Percentiles rank a stretch among this genome's conserved stretches.
phyloP scores from a whole-genome alignment of 2,797 vertebrate species.

The Coranthus polyacanthus region DNA sequence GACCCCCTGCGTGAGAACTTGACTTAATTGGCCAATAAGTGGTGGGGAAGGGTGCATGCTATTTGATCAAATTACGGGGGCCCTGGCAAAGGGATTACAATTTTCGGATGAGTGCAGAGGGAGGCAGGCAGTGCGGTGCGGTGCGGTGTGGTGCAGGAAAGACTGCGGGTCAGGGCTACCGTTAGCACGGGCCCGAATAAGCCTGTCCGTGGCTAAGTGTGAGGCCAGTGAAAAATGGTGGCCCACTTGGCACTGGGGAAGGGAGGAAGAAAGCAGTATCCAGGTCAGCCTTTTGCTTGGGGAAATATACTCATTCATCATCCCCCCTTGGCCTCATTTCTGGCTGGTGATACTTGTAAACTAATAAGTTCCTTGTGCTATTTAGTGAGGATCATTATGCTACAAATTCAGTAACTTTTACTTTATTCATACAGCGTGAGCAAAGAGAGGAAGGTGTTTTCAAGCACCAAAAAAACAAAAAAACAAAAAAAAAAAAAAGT shows the following conservation, averaged over 20 bases:
- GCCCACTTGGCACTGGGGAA: constrained; percentile 91
- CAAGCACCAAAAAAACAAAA: too few relatives aligned
- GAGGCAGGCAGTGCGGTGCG: constrained; percentile 50
- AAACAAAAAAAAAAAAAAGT: neutral
- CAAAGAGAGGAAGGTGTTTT: constrained; percentile 3
- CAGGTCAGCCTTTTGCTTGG: constrained; percentile 96
- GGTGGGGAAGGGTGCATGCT: constrained; percentile 93
- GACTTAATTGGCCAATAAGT: constrained; percentile 99
- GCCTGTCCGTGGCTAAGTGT: constrained; percentile 87
- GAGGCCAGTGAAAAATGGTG: constrained; percentile 95
- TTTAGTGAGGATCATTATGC: constrained; percentile 88
- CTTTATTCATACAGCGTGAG: constrained; percentile 35
- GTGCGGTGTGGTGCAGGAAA: constrained; percentile 18
- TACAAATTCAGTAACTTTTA: constrained; percentile 85
- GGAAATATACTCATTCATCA: constrained; percentile 94
- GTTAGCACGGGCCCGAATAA: constrained; percentile 84
- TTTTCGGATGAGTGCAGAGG: constrained; percentile 86
- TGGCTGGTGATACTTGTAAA: constrained; percentile 91
- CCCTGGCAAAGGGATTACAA: constrained; percentile 92
- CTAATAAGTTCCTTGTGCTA: constrained; percentile 89
- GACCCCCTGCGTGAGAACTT: constrained; percentile 99
- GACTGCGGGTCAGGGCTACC: constrained; percentile 85
- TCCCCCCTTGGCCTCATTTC: constrained; percentile 95
- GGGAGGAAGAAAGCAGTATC: constrained; percentile 82
- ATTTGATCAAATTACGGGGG: constrained; percentile 98